These are phyloP conservation scores for Anodontia alba DNA, from an alignment of 2,888 invertebrate species.

Conservation along the genomic window DNA sequence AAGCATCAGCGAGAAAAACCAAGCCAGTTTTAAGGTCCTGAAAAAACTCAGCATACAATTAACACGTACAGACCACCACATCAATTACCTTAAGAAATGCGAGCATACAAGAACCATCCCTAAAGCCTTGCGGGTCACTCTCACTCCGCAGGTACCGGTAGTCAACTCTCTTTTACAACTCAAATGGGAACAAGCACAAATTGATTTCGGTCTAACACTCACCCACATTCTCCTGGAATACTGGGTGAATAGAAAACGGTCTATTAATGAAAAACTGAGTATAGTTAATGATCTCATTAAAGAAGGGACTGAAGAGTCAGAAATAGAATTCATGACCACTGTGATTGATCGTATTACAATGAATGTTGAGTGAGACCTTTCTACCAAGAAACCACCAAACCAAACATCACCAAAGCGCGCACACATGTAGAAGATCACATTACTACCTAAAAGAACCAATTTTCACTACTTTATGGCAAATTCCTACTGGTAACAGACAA, in stretches of 20 bases:
- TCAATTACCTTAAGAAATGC: not conserved
- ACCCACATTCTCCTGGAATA: not conserved
- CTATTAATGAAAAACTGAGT: not conserved
- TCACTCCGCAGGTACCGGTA: not conserved
- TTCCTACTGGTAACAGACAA: not conserved
- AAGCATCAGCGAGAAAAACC: no score
- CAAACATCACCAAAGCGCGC: not conserved
- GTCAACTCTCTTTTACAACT: not conserved
- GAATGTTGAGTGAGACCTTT: not conserved
- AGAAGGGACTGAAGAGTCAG: not conserved
- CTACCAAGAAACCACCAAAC: not conserved
- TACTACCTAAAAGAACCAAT: not conserved
- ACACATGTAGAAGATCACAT: no score
- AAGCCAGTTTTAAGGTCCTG: not conserved
- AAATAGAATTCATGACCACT: not conserved
- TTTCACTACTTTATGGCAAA: not conserved
- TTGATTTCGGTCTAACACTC: not conserved
- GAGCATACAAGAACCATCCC: not conserved
- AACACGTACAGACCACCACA: not conserved
- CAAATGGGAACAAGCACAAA: constrained; percentile 4
- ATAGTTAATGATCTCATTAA: not conserved
- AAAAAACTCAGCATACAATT: constrained; percentile 3
- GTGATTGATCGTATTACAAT: not conserved
- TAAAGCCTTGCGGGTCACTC: not conserved
- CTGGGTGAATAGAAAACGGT: not conserved